Evolutionary conservation across 2,113 vertebrate species (phyloP).

Genomic region (Bubo bubo): DNA sequence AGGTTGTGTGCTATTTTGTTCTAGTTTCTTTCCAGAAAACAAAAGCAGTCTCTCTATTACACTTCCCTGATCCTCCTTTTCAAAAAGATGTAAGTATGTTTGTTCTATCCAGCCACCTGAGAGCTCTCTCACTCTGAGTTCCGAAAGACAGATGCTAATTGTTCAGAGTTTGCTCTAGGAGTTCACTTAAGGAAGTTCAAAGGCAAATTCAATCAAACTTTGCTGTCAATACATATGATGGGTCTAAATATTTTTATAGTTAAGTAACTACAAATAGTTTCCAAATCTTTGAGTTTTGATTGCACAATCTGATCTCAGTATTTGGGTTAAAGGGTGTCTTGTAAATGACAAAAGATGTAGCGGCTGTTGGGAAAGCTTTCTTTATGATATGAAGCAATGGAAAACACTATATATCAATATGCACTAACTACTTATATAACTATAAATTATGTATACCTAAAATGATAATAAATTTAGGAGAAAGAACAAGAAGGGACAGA

Average conservation of each 20-base stretch:
- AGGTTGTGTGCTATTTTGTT: not conserved
- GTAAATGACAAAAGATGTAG: not conserved
- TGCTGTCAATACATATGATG: not conserved
- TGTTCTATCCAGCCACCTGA: not conserved
- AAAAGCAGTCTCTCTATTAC: not conserved
- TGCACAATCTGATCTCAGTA: not conserved
- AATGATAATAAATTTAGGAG: not conserved
- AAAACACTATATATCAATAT: not conserved
- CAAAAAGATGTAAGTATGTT: not conserved
- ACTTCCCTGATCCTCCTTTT: not conserved
- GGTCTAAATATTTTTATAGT: not conserved
- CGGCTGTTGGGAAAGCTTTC: not conserved
- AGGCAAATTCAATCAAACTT: not conserved
- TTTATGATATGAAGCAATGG: not conserved
- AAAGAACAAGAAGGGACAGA: not conserved
- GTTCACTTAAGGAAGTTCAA: not conserved
- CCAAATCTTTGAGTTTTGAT: not conserved
- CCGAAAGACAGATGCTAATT: not conserved
- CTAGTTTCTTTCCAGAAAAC: not conserved
- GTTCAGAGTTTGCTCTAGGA: not conserved
- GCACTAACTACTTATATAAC: not conserved
- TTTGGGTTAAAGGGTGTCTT: not conserved
- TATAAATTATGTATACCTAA: not conserved
- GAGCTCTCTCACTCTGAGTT: not conserved
- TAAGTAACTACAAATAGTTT: not conserved